Evolutionary conservation across 2,797 vertebrate genomes (phyloP), one percentile per base, ranked within the genome.

Genomic region (Chrysocyon brachyurus): DNA sequence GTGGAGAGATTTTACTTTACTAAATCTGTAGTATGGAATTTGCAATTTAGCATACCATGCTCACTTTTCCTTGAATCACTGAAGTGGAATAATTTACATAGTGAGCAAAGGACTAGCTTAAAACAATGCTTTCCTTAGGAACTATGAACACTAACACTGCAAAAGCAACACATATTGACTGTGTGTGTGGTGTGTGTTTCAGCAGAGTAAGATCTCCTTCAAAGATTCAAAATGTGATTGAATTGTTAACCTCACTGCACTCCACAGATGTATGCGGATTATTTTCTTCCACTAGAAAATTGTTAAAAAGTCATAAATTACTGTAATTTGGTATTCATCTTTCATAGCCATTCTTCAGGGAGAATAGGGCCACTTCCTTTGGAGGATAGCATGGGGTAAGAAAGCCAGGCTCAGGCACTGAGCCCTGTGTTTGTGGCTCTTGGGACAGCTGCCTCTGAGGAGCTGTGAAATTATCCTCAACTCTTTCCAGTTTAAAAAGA

Each of bases 321-420:
- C 63, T 96, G 19, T 97, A 93, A 96, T 94, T 88, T 92, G 84
- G 57, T 5, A 61, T 36, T 87, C 59, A 87, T 89, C 17, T 85
- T 96, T 72, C n/a, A 31, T 2, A 73, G 81, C 49, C 33, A 46
- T 82, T 97, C 85, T 90, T 91, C 26, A n/a, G 68, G 66, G 91
- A 54, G 52, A 77, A 54, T 15, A 49, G n/a, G 78, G 31, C 33
- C 6, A 5, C 64, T 86, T 97, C 49, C 33, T 90, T 26, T 56
- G 64, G 59, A 61, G 57, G 78, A 28, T 8, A 68, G 64, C 26
- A 28, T 1, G 3, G 59, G 7, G 3, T 6, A 36, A 12, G 57
- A n/a, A 33, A n/a, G 22, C 2, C 0, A 84, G n/a, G 21, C 28
- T 21, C 36, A 33, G 56, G 31, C 11, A 4, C 6, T 22, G 54